Percentiles rank a stretch among this genome's conserved stretches.
Evolutionary conservation across 2,797 vertebrate species (phyloP).

Genomic region (Corythornis leucogaster): DNA sequence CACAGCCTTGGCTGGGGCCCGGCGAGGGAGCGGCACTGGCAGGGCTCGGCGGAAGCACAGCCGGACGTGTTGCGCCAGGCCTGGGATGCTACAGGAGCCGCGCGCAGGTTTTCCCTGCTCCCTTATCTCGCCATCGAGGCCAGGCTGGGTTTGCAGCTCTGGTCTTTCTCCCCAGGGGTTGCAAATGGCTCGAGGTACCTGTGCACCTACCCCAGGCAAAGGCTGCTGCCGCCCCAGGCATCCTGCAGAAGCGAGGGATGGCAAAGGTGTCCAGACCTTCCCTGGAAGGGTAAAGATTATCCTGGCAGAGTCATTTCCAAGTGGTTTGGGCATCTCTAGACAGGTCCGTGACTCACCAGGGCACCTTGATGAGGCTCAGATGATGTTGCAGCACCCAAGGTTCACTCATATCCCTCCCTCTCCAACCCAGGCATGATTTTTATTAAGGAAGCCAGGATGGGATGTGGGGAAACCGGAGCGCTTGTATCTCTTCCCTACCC

Average conservation of each 20-base stretch:
- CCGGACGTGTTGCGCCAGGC: slow-evolving; percentile 57
- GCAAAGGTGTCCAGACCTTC: background rate
- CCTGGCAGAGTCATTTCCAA: background rate
- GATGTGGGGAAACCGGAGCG: background rate
- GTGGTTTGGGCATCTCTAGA: slow-evolving; percentile 70
- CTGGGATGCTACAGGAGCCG: background rate
- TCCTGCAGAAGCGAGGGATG: background rate
- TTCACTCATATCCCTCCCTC: slow-evolving; percentile 14
- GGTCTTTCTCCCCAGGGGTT: background rate
- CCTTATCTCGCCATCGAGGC: slow-evolving; percentile 11
- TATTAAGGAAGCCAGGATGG: background rate
- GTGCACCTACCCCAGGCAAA: background rate
- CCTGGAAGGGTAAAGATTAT: slow-evolving; percentile 37
- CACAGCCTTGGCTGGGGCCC: background rate
- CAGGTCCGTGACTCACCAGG: slow-evolving; percentile 61
- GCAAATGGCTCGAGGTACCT: background rate
- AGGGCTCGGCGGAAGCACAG: slow-evolving; percentile 7
- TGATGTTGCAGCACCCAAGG: slow-evolving; percentile 3
- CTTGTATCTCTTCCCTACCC: background rate
- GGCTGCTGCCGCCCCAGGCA: background rate
- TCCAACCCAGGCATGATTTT: background rate
- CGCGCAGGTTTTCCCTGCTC: background rate
- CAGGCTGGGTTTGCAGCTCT: background rate
- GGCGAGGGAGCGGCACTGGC: background rate
- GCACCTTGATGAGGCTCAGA: background rate